phyloP scores from a whole-genome alignment of 2,113 vertebrate species.

The Datnioides undecimradiatus region DNA sequence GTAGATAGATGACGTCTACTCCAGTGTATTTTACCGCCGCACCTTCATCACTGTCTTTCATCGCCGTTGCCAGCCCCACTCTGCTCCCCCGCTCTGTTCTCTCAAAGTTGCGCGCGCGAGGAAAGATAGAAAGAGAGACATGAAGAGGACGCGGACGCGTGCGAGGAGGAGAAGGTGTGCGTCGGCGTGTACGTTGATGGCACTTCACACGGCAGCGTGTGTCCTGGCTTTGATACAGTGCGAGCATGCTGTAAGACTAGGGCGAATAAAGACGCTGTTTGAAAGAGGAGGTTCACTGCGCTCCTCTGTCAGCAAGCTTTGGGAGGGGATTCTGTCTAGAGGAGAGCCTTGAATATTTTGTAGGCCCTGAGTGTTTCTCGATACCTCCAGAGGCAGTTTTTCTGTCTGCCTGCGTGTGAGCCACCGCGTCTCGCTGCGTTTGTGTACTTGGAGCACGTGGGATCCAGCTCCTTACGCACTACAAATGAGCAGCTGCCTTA shows the following conservation, averaged over 20 bases:
- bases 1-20: slow-evolving; percentile 63
- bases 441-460: slow-evolving; percentile 44
- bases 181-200: slow-evolving; percentile 64
- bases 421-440: slow-evolving; percentile 37
- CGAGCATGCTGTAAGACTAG: slow-evolving; percentile 50
- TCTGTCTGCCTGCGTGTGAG: slow-evolving; percentile 47
- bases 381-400: slow-evolving; percentile 58
- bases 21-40: slow-evolving; percentile 60
- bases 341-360: slow-evolving; percentile 63
- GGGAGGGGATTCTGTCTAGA: slow-evolving; percentile 67
- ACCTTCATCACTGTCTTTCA: slow-evolving; percentile 76
- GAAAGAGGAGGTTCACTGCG: slow-evolving; percentile 64
- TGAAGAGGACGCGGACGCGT: slow-evolving; percentile 30
- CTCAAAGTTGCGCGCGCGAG: slow-evolving; percentile 39
- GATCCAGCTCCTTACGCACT: slow-evolving; percentile 44
- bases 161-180: slow-evolving; percentile 49
- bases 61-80: slow-evolving; percentile 50
- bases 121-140: slow-evolving; percentile 58
- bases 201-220: slow-evolving; percentile 73
- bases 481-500: slow-evolving; percentile 75
- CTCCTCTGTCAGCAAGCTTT: slow-evolving; percentile 63
- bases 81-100: slow-evolving; percentile 53
- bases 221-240: slow-evolving; percentile 75
- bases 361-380: slow-evolving; percentile 57
- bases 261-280: slow-evolving; percentile 62